Conservation (phyloP, 2,888 invertebrate genomes). For the Drosophila paramelanica region DNA sequence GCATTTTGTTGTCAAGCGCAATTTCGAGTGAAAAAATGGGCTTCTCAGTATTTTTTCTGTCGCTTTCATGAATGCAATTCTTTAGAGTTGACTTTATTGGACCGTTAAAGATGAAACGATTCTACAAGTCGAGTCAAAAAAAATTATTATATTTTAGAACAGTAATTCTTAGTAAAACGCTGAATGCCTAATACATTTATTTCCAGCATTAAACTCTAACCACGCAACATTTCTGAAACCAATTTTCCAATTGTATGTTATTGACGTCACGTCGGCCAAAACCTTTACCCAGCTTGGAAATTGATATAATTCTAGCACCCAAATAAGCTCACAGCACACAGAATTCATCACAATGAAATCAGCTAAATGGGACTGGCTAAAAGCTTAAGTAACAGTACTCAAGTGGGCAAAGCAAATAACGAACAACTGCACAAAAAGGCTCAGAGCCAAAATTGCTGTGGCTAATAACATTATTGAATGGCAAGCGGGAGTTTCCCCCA, state of each 20-base stretch:
- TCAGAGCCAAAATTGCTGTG: constrained; percentile 43
- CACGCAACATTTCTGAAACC: no score
- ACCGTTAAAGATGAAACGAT: not conserved
- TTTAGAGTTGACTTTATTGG: constrained; percentile 4
- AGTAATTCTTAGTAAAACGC: not conserved
- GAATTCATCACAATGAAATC: constrained; percentile 48
- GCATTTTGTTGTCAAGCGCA: constrained; percentile 61
- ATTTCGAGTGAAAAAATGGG: constrained; percentile 57
- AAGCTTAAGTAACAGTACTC: constrained; percentile 25
- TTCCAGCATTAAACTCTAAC: not conserved
- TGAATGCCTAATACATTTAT: not conserved
- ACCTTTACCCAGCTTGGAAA: not conserved
- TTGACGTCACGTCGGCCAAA: not conserved
- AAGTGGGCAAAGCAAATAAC: constrained; percentile 22
- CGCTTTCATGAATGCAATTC: constrained; percentile 22
- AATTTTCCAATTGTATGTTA: not conserved
- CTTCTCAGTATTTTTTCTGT: constrained; percentile 20
- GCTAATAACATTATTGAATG: constrained; percentile 57
- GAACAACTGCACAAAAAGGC: constrained; percentile 30
- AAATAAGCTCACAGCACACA: not conserved
- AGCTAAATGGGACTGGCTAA: constrained; percentile 17
- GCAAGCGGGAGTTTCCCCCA: not conserved
- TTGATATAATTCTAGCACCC: not conserved
- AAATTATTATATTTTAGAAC: not conserved
- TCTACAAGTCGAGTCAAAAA: not conserved